Base-by-base conservation (phyloP, 2,888 invertebrate genomes). In the Lepidocyrtoides sp. region DNA sequence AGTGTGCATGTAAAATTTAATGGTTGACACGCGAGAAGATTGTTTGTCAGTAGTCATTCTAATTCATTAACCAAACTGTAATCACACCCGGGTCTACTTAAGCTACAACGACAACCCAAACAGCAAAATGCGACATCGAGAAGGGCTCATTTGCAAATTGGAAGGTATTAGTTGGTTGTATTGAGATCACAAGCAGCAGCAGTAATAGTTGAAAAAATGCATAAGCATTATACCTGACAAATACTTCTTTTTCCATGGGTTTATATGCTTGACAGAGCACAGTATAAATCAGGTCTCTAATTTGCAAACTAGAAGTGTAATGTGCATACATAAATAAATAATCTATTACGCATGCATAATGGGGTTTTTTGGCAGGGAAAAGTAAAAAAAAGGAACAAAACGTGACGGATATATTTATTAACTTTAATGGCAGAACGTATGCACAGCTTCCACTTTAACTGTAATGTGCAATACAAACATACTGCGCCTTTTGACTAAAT, bases 261-360 rank as follows among this genome's bases (percentile, higher is more conserved):
- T 41, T 12, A 60, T 60, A 20, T 41, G 41, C 60, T n/a, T 81
- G 60, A 81, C 60, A 60, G 14, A 20, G 41, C 57, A 26, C 41
- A 36, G n/a, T 23, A 81, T 88, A 88, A 88, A 88, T 88, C 81
- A 88, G 88, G 54, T 44, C 69, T 69, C 79, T 79, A 88, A 69
- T 81, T 88, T 88, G 51, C 72, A 88, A 81, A 69, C 81, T 81
- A 32, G 57, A 69, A n/a, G n/a, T n/a, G n/a, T n/a, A n/a, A n/a
- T n/a, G n/a, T 51, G 41, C 69, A 81, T 81, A 69, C 51, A 88
- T 81, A 88, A 81, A 29, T 66, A 26, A n/a, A 54, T 32, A 2
- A 75, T 75, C 14, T n/a, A 23, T 48, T 41, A 85, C 72, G n/a
- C 51, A 41, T 36, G 86, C 48, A 26, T 63, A 63, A 63, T 63